These are phyloP conservation scores for Amblyornis subalaris DNA, from an alignment of 2,113 vertebrate genomes.

Conservation along the genomic window DNA sequence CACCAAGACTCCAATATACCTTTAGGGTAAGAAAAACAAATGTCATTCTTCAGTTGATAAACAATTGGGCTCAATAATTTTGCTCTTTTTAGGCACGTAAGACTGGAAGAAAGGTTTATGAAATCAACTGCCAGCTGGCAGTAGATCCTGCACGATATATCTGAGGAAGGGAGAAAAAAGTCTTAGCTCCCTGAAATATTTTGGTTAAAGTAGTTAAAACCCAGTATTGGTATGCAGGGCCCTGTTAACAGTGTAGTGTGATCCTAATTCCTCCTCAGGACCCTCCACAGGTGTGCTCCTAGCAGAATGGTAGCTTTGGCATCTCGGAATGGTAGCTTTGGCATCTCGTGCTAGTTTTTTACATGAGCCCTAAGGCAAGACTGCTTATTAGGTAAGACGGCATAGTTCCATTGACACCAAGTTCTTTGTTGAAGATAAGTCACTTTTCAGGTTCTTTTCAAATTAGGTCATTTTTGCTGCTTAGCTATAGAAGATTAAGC, in stretches of 20 bases:
- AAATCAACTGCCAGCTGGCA: neutral
- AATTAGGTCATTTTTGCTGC: neutral
- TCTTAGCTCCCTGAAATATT: neutral
- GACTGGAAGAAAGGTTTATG: neutral
- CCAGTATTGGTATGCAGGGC: rapidly evolving
- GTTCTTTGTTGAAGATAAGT: neutral
- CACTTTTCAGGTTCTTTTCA: neutral
- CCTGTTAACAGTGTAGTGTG: no score
- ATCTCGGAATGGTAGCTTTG: neutral
- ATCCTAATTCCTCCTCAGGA: no score
- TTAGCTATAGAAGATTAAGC: neutral
- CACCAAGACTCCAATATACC: neutral
- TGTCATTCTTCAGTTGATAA: neutral
- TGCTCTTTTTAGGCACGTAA: neutral
- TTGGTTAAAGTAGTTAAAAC: neutral
- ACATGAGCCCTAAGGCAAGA: neutral
- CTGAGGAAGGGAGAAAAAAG: neutral
- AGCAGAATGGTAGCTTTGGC: neutral
- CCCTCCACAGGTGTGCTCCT: no score
- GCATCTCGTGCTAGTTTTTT: neutral
- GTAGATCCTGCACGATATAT: neutral
- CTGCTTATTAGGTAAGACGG: rapidly evolving
- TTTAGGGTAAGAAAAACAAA: neutral
- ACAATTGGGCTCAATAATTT: neutral
- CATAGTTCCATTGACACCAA: neutral